phyloP scores from a whole-genome alignment of 1,140 invertebrate species.

The Dryas iulia region DNA sequence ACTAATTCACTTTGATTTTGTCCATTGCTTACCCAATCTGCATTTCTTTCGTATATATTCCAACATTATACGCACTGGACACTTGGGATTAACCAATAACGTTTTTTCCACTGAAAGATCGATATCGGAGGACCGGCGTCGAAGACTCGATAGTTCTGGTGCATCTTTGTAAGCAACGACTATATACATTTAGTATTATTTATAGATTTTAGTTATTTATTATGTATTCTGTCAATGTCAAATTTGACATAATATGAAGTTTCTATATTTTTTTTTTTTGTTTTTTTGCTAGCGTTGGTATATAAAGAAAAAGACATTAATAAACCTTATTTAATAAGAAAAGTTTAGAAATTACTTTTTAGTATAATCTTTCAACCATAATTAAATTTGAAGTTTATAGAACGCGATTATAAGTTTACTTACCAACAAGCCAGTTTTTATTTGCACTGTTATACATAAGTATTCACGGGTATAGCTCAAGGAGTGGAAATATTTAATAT shows the following conservation, averaged over 20 bases:
- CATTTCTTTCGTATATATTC: constrained; percentile 67
- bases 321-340: too few species aligned
- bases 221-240: background rate
- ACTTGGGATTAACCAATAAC: constrained; percentile 58
- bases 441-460: too few species aligned
- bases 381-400: too few species aligned
- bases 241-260: background rate
- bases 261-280: too few species aligned
- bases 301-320: too few species aligned
- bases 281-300: background rate
- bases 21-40: constrained; percentile 36
- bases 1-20: background rate
- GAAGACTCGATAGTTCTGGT: constrained; percentile 49
- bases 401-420: too few species aligned
- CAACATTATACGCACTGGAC: constrained; percentile 60
- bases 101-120: constrained; percentile 54
- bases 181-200: constrained; percentile 47
- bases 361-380: too few species aligned
- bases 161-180: constrained; percentile 53
- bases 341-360: too few species aligned
- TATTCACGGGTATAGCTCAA: too few species aligned
- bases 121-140: constrained; percentile 34
- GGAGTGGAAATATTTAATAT: too few species aligned
- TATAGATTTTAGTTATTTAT: background rate
- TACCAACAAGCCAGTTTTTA: too few species aligned